Evolutionary conservation across 2,888 invertebrate genomes (phyloP), one percentile per base, ranked within the genome.

Genomic region (Lasiommata megera): DNA sequence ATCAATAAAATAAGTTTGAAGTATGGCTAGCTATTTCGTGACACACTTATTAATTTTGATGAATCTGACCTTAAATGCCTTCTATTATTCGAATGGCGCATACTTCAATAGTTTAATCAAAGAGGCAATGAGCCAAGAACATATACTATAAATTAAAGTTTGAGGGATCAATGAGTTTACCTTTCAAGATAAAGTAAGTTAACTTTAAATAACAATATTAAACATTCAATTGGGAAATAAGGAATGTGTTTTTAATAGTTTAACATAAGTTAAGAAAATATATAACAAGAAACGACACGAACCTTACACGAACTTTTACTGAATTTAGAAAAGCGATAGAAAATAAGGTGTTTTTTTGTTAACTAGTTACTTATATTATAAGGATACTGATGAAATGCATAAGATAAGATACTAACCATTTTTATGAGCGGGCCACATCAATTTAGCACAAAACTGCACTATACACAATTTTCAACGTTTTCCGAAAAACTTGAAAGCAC

Each of bases 381-480:
- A 6, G 14, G 6, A 14, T 37, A 14, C 14, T 37, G 6, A 37
- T 1, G 1, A 3, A n/a, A 14, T 37, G 1, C 14, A 29, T 0
- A 16, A 16, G 3, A 56, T 28, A 9, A 55, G 38, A 63, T 70
- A 85, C 87, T 69, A 78, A 87, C 87, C 87, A 84, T 68, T 69
- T 77, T 64, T 58, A 43, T 58, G 62, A 73, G 75, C 68, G 70
- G 74, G 72, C 63, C 67, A 64, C 57, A 64, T 69, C 69, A 65
- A 63, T 74, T 67, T 61, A 70, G 76, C 80, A 84, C 83, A 79
- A 76, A 23, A 74, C 81, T 75, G 76, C 66, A 76, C 76, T 58
- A 72, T 74, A 73, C 68, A 59, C 58, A 68, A 65, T 60, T 66
- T 72, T 84, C 86, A 87, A 75, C 82, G 81, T 71, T 87, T 85